Evolutionary conservation across 2,113 vertebrate species (phyloP).

Genomic region (Psittacus erithacus): DNA sequence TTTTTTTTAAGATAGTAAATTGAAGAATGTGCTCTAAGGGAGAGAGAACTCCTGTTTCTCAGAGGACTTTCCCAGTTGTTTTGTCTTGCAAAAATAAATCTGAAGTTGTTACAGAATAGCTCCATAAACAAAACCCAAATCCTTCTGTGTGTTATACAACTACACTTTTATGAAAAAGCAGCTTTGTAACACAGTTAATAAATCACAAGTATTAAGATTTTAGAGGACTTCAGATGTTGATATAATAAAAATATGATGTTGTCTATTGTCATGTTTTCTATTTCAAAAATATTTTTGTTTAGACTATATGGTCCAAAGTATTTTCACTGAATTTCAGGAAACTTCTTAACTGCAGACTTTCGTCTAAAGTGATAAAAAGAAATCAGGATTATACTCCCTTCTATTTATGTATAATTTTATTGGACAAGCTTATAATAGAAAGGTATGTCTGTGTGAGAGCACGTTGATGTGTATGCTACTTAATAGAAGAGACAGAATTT

Average conservation of each 20-base stretch:
- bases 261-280: background rate
- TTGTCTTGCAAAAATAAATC: background rate
- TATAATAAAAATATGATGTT: background rate
- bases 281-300: background rate
- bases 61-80: background rate
- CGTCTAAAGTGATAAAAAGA: background rate
- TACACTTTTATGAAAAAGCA: background rate
- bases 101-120: background rate
- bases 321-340: background rate
- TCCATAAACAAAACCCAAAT: background rate
- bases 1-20: background rate
- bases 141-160: background rate
- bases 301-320: background rate
- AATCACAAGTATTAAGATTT: background rate
- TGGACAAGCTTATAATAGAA: background rate
- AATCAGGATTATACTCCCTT: background rate
- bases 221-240: background rate
- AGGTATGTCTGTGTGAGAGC: background rate
- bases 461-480: background rate
- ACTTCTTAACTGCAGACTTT: background rate
- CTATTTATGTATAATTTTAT: background rate
- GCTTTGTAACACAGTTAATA: background rate
- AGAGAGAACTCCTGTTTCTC: background rate
- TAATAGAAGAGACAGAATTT: background rate
- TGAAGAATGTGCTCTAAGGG: background rate